Evolutionary conservation across 2,888 invertebrate genomes (phyloP).

Genomic region (Campoplex nolae): DNA sequence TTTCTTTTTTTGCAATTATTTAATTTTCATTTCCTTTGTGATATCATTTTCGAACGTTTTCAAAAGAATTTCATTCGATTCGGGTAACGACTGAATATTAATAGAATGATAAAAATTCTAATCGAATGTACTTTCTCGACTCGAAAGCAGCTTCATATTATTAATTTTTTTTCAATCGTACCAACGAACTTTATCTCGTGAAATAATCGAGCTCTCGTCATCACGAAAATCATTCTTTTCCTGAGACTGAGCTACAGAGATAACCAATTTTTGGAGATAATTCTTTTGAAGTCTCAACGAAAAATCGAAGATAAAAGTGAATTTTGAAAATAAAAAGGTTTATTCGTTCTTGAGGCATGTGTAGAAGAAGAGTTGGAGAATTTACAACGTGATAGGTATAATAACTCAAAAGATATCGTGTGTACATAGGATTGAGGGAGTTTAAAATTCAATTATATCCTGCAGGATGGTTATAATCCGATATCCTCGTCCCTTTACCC

Average conservation of each 20-base stretch:
- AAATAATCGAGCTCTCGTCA: neutral
- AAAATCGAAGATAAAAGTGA: slow-evolving; percentile 12
- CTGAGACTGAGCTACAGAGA: no score
- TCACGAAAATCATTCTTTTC: neutral
- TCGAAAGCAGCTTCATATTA: neutral
- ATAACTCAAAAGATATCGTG: slow-evolving; percentile 69
- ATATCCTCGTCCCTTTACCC: slow-evolving; percentile 68
- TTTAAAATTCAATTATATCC: slow-evolving; percentile 79
- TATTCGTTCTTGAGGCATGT: slow-evolving; percentile 1
- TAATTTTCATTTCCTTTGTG: slow-evolving; percentile 21
- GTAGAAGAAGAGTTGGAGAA: slow-evolving; percentile 12
- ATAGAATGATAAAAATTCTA: neutral
- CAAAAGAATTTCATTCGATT: slow-evolving; percentile 1
- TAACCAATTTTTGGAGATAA: neutral
- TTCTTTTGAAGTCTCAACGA: neutral
- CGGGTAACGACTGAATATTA: neutral
- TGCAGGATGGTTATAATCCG: slow-evolving; percentile 74
- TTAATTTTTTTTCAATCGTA: neutral
- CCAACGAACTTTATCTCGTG: neutral
- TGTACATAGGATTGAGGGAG: slow-evolving; percentile 71
- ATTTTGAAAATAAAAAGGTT: neutral
- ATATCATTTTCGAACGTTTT: neutral
- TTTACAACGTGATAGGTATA: slow-evolving; percentile 24
- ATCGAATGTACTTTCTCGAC: neutral
- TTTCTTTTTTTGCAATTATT: no score